Conservation (phyloP, 1,140 invertebrate genomes). For the Nebria ingens region DNA sequence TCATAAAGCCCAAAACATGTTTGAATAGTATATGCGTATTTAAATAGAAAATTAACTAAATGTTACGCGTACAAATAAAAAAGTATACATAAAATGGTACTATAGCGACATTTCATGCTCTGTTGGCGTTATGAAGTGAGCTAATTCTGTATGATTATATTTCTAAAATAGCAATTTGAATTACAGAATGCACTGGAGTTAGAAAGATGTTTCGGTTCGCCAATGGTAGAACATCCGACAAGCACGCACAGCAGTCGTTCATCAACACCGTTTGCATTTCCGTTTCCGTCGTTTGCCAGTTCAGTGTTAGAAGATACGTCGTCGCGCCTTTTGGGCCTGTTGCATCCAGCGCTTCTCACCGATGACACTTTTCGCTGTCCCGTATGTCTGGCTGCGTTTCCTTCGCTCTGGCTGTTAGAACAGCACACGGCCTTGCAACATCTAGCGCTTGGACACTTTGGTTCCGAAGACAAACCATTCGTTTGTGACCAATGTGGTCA, state of each 20-base stretch:
- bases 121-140: no score
- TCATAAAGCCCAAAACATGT: no score
- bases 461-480: slow-evolving; percentile 74
- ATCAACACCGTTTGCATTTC: slow-evolving; percentile 36
- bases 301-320: slow-evolving; percentile 11
- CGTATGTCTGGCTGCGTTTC: slow-evolving; percentile 71
- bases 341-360: slow-evolving; percentile 33
- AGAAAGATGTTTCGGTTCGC: slow-evolving; percentile 26
- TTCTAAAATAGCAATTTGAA: no score
- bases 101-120: no score
- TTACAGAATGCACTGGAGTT: slow-evolving; percentile 23
- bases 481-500: slow-evolving; percentile 85
- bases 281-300: slow-evolving; percentile 27
- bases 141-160: no score
- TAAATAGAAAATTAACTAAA: no score
- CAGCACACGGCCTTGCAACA: slow-evolving; percentile 71
- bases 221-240: slow-evolving; percentile 26
- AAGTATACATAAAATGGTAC: no score
- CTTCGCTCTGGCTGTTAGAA: slow-evolving; percentile 69
- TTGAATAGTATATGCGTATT: no score
- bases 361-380: slow-evolving; percentile 54
- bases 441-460: slow-evolving; percentile 25
- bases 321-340: slow-evolving; percentile 32
- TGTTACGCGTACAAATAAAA: no score
- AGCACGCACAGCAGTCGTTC: slow-evolving; percentile 34